Percentiles rank a stretch among this genome's conserved stretches.
These are phyloP conservation scores for Coptodon rendalli DNA, from an alignment of 2,113 vertebrate species.

Conservation along the genomic window DNA sequence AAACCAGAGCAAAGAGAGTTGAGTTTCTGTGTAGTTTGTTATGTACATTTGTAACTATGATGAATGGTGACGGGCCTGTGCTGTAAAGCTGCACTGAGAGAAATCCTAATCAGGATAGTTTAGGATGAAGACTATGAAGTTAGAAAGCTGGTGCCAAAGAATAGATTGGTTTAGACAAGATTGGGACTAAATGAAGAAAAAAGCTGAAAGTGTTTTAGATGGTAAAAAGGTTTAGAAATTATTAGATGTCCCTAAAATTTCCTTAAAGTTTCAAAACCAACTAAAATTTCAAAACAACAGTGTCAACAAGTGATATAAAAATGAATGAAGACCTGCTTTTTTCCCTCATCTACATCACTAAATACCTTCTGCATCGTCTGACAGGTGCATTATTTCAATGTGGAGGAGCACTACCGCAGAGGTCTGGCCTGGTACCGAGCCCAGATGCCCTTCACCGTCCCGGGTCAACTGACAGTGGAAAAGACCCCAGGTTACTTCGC, in stretches of 20 bases:
- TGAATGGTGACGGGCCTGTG: neutral
- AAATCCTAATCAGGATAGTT: neutral
- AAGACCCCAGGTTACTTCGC: conserved; percentile 81
- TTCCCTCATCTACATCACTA: accelerated
- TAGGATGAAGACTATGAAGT: neutral
- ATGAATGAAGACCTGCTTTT: neutral
- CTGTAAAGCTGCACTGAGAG: neutral
- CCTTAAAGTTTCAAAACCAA: accelerated
- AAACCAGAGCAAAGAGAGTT: neutral
- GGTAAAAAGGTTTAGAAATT: neutral
- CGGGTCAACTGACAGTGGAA: conserved; percentile 74
- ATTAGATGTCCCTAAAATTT: neutral
- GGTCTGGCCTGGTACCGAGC: conserved; percentile 76
- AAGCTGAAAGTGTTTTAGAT: neutral
- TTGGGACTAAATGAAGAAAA: neutral
- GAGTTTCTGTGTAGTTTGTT: neutral
- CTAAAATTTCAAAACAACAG: neutral
- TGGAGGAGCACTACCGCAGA: conserved; percentile 73
- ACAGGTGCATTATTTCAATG: conserved; percentile 78
- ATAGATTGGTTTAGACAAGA: neutral
- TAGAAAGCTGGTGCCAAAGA: neutral
- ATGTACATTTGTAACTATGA: neutral
- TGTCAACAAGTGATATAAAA: neutral
- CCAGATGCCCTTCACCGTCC: conserved; percentile 74
- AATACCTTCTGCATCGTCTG: neutral